Evolutionary conservation across 30 jellyfish, hydroid and myxozoan species (phyloP), one percentile per base, ranked within the genome.

Genomic region (Morbakka virulenta): DNA sequence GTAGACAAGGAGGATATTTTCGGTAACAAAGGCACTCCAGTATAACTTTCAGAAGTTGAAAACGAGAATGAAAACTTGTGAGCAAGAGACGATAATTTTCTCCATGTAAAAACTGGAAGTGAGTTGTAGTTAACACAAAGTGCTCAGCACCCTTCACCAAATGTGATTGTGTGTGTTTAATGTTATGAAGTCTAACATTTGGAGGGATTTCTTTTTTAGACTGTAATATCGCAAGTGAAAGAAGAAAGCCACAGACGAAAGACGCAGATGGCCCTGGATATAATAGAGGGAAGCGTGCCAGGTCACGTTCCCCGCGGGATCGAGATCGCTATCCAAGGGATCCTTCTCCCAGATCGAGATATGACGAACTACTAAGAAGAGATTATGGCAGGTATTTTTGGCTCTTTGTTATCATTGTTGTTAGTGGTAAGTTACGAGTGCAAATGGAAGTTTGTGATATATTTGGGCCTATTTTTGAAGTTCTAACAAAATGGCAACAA

Each of bases 181-280:
- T 6, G 1, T 52, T 29, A 22, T 52, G 1, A 1, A 2, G 23
- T 52, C 26, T 6, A 52, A 22, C 26, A 22, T 52, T 1, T 52
- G 26, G 26, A 47, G n/a, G 62, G 11, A 67, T 61, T 78, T 32
- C 27, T 4, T 2, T 35, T 49, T 35, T 35, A 91, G 98, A 91
- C 84, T 90, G 74, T 21, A 91, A 91, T 72, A 77, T 91, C 35
- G 98, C 98, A 14, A 92, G 92, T 48, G 87, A 83, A 33, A 79
- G 98, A 47, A 75, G 98, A 29, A 81, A 81, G 33, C 82, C 96
- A 3, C 89, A 74, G 35, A 32, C 65, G 1, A 84, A 79, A 62
- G 95, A 85, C 29, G 79, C 24, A 12, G 79, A 62, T 25, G 87
- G 52, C 17, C 66, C 41, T 23, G 14, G 32, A 33, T 63, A 64